Base-by-base conservation (phyloP, 2,113 vertebrate species). In the Lepidothrix coronata region DNA sequence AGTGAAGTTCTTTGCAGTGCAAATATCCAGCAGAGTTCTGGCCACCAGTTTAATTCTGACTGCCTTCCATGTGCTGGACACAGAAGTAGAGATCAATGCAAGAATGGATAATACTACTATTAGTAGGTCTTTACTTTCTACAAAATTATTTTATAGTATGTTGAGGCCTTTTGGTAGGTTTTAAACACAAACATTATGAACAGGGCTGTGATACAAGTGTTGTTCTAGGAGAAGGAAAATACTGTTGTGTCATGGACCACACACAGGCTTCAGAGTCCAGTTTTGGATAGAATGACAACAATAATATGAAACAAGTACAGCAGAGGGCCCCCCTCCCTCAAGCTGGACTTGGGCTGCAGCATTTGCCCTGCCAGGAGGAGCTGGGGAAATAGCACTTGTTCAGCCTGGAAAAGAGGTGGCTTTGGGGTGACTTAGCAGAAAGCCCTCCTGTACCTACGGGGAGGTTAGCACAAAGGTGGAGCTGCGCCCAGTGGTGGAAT, bases 211-310 rank as follows among this genome's bases (percentile, higher is more conserved):
- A 44, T 41, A 37, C 6, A 85, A 79, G 9, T 48, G 5, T 10
- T 19, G 24, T 24, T 95, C 71, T 48, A 80, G 14, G 10, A 39
- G 43, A 78, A 51, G 7, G 33, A 81, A 72, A 70, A 21, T 46
- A 20, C 11, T 0, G 0, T 46, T 58, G 13, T 54, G 21, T 67
- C 11, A 30, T 27, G 41, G 51, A 43, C 24, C 17, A 22, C 28
- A n/a, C 8, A 31, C 11, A 70, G 31, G 49, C 12, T 57, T 76
- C 12, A 16, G 4, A 61, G 44, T 37, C 19, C 14, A 52, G 37
- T 80, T 94, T 86, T 28, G 39, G 49, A 7, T 31, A 66, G 14
- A 79, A 70, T 58, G 48, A 43, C 18, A 17, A 16, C 1, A 4
- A 5, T 86, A 76, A 70, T 27, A n/a, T 43, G 27, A 37, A 66